Base-by-base conservation (phyloP, 2,888 invertebrate genomes). In the Clusia tigrina region DNA sequence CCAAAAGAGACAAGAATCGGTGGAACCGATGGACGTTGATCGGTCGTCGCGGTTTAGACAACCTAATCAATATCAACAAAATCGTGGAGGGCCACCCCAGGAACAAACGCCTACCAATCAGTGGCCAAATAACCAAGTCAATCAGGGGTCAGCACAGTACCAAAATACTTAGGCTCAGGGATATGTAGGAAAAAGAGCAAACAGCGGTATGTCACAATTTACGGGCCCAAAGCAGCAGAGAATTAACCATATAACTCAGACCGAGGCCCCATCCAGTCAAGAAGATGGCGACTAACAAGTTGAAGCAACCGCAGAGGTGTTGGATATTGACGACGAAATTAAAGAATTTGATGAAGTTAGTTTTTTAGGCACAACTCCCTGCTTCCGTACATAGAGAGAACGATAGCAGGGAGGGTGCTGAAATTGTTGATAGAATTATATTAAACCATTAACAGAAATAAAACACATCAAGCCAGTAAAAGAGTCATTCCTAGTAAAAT, bases 361-460 rank as follows among this genome's bases (percentile, higher is more conserved):
- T 61, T 61, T 61, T 61, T 61, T 48, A 48, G 12, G 23, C 38
- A 55, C 26, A 58, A 59, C 17, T 62, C 61, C 51, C 61, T 63
- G 52, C 60, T 63, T 12, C 60, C 61, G 25, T 64, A 46, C 38
- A 59, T 63, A 42, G 58, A 53, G n/a, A 55, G 63, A 18, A 60
- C 57, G 12, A 22, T 66, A 53, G 55, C 58, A 20, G 66, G 63
- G 61, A 62, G 53, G 26, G 48, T 2, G 37, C 52, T 66, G 15
- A 62, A 58, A 54, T 23, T 66, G 18, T 46, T 64, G 32, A 60
- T 62, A 32, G 61, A 68, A 59, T 55, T 66, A 64, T 37, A 68
- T 66, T 42, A 60, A 61, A 58, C 59, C 61, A 6, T 20, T 64
- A 3, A 17, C 18, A 20, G 60, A 52, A n/a, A 20, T 52, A 52